These are phyloP conservation scores for Syndactyla subalaris DNA, from an alignment of 2,797 vertebrate genomes.

Conservation along the genomic window DNA sequence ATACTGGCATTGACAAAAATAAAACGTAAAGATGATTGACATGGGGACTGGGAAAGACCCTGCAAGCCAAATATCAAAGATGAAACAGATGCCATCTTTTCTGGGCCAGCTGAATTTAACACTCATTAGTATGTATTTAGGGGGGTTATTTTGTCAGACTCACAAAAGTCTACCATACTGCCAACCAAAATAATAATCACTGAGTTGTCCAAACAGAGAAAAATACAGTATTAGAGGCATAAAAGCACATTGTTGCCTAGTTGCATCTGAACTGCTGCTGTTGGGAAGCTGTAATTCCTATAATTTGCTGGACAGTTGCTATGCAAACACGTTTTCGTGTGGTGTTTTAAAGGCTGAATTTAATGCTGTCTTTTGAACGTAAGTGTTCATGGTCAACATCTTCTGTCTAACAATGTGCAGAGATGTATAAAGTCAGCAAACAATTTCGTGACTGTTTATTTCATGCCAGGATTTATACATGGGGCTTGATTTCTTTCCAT, in stretches of 20 bases:
- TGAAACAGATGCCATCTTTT: conserved; percentile 52
- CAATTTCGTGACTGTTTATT: not conserved
- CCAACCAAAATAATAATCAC: conserved; percentile 38
- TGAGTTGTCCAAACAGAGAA: conserved; percentile 37
- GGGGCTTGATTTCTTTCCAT: not conserved
- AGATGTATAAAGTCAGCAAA: not conserved
- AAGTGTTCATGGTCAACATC: not conserved
- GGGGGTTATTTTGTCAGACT: conserved; percentile 29
- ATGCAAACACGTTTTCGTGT: not conserved
- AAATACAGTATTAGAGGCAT: not conserved
- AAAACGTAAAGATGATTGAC: not conserved
- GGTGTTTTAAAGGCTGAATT: not conserved
- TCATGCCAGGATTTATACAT: not conserved
- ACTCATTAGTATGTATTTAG: not conserved
- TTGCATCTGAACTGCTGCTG: not conserved
- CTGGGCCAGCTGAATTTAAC: conserved; percentile 26
- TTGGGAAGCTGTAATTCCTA: not conserved
- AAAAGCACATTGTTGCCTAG: not conserved
- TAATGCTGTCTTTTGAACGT: not conserved
- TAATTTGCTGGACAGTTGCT: not conserved
- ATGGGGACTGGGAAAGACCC: not conserved
- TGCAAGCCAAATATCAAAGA: not conserved
- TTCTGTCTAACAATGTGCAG: not conserved
- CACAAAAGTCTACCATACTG: not conserved
- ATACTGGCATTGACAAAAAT: not conserved